Conservation (phyloP, 2,888 invertebrate species). For the Pollenia amentaria region DNA sequence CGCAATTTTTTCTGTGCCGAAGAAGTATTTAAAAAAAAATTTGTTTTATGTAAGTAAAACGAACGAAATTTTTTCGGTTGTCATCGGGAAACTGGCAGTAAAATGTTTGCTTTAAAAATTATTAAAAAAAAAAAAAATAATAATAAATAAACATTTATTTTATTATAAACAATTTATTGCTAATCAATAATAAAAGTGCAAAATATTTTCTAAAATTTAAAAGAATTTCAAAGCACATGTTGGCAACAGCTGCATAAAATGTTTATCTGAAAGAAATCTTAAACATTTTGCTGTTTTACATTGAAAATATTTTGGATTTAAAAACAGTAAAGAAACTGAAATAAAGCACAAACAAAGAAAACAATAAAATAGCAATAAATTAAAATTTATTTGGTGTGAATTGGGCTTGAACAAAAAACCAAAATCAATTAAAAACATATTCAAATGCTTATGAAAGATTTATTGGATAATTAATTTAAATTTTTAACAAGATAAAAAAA, state of each 20-base stretch:
- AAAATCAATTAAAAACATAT: neutral
- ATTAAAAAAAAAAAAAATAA: too few relatives aligned
- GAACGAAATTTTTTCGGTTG: too few relatives aligned
- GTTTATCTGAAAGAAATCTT: neutral
- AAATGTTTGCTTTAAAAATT: too few relatives aligned
- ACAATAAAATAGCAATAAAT: constrained; percentile 8
- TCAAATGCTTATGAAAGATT: constrained; percentile 10
- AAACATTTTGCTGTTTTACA: neutral
- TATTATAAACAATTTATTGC: too few relatives aligned
- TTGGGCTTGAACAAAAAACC: neutral
- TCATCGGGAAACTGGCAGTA: too few relatives aligned
- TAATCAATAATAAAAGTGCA: neutral
- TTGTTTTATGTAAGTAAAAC: too few relatives aligned
- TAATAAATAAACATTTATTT: too few relatives aligned
- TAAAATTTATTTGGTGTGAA: constrained; percentile 14
- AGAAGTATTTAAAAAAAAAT: too few relatives aligned
- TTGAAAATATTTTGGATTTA: constrained; percentile 13
- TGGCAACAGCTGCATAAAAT: neutral
- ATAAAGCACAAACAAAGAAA: neutral
- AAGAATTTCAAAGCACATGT: neutral
- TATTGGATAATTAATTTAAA: constrained; percentile 24
- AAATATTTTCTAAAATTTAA: neutral
- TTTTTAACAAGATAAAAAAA: constrained; percentile 10
- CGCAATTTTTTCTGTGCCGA: too few relatives aligned
- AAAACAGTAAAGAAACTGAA: neutral